Percentiles rank a stretch among this genome's conserved stretches.
Evolutionary conservation across 2,113 vertebrate species (phyloP).

Genomic region (Pogonocichla stellata): DNA sequence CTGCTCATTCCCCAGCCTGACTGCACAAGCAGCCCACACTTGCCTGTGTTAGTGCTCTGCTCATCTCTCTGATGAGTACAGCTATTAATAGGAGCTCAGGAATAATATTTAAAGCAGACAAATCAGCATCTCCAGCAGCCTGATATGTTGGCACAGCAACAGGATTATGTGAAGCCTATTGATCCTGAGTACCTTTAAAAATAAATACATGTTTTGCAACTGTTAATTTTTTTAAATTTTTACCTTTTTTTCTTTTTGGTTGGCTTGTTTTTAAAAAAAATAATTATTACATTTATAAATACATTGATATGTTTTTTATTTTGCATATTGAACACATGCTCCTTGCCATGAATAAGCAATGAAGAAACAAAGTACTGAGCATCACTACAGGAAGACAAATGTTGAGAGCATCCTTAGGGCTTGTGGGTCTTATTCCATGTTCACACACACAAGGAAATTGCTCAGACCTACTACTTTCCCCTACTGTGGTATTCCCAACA

Average conservation of each 20-base stretch:
- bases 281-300: not conserved
- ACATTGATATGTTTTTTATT: not conserved
- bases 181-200: not conserved
- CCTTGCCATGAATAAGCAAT: not conserved
- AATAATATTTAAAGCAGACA: not conserved
- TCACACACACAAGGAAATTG: not conserved
- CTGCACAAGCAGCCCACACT: not conserved
- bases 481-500: not conserved
- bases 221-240: rapidly evolving
- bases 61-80: not conserved
- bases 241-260: not conserved
- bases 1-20: not conserved
- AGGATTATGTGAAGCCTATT: not conserved
- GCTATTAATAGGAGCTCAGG: not conserved
- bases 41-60: not conserved
- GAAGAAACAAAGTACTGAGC: not conserved
- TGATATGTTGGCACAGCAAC: not conserved
- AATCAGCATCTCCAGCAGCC: not conserved
- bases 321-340: not conserved
- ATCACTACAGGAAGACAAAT: not conserved
- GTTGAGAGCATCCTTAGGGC: not conserved
- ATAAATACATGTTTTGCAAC: not conserved
- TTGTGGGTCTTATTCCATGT: not conserved
- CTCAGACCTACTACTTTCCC: not conserved
- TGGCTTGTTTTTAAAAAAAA: not conserved